These are phyloP conservation scores for Gallinago solitaria DNA, from an alignment of 2,797 vertebrate species.

Conservation along the genomic window DNA sequence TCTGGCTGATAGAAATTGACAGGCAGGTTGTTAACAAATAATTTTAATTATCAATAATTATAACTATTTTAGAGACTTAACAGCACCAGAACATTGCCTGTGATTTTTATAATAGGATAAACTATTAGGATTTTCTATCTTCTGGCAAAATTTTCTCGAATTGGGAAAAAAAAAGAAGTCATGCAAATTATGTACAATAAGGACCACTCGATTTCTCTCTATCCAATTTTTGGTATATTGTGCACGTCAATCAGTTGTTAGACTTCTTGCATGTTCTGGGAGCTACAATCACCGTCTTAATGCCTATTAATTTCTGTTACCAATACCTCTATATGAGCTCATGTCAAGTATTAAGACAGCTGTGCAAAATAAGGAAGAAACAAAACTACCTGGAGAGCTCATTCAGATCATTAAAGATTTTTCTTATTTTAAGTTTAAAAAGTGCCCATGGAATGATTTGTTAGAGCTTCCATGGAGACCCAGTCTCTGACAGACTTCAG, in stretches of 20 bases:
- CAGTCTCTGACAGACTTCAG: neutral
- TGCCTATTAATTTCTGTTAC: neutral
- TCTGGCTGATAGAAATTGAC: neutral
- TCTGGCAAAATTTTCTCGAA: neutral
- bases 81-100: neutral
- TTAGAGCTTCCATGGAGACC: neutral
- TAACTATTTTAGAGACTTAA: neutral
- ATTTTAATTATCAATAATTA: constrained; percentile 45
- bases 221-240: neutral
- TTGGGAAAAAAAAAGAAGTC: neutral
- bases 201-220: neutral
- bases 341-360: neutral
- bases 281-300: neutral
- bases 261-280: neutral
- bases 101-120: neutral
- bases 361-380: neutral
- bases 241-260: neutral
- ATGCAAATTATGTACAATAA: neutral
- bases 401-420: neutral
- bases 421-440: neutral
- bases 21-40: constrained; percentile 13
- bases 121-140: neutral
- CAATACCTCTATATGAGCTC: neutral
- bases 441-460: neutral
- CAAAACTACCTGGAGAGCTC: neutral